Evolutionary conservation across 2,888 invertebrate species (phyloP).

Genomic region (Pilophorus perplexus): DNA sequence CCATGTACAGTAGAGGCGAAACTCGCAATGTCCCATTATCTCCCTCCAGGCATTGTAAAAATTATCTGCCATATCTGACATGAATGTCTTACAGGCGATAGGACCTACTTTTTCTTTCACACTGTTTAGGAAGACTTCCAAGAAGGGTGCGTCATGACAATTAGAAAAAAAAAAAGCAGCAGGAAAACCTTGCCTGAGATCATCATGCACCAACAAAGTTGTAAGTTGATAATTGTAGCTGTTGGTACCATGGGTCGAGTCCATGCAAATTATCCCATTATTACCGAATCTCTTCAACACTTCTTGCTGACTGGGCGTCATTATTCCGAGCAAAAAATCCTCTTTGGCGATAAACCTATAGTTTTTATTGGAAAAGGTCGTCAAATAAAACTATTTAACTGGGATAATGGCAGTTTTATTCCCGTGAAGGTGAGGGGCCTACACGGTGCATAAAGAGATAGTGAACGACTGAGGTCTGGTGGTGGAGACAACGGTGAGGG

Average conservation of each 20-base stretch:
- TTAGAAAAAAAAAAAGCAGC: slow-evolving; percentile 46
- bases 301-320: slow-evolving; percentile 48
- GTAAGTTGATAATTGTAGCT: slow-evolving; percentile 46
- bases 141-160: slow-evolving; percentile 23
- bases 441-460: too few species aligned
- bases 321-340: slow-evolving; percentile 49
- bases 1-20: slow-evolving; percentile 49
- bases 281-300: slow-evolving; percentile 47
- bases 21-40: slow-evolving; percentile 44
- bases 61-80: slow-evolving; percentile 48
- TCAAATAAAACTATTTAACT: too few species aligned
- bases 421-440: too few species aligned
- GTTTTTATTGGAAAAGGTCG: too few species aligned
- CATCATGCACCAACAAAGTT: slow-evolving; percentile 46
- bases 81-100: slow-evolving; percentile 45
- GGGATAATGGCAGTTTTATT: too few species aligned
- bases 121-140: slow-evolving; percentile 46
- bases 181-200: too few species aligned
- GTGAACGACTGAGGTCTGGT: too few species aligned
- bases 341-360: too few species aligned
- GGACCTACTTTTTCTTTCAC: slow-evolving; percentile 34
- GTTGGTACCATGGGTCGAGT: slow-evolving; percentile 48
- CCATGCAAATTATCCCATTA: slow-evolving; percentile 48
- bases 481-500: too few species aligned
- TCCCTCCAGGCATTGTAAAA: slow-evolving; percentile 48